Evolutionary conservation across 1,140 invertebrate species (phyloP).

Genomic region (Procambarus virginalis): DNA sequence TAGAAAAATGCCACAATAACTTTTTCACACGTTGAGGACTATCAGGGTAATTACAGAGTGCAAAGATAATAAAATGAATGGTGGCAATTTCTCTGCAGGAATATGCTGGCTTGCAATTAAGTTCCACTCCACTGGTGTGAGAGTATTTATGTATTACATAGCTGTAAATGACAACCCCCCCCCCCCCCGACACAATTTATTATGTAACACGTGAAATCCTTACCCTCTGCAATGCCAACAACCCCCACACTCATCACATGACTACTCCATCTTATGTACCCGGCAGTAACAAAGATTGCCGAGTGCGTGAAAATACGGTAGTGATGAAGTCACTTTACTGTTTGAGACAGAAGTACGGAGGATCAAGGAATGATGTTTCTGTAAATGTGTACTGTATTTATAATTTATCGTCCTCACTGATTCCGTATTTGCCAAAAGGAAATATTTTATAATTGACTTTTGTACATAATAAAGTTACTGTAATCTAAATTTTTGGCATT

Average conservation of each 20-base stretch:
- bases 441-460: slow-evolving; percentile 74
- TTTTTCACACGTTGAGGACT: slow-evolving; percentile 3
- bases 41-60: slow-evolving; percentile 11
- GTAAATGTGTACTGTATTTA: slow-evolving; percentile 64
- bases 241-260: slow-evolving; percentile 40
- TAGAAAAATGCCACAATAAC: slow-evolving; percentile 23
- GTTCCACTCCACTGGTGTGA: slow-evolving; percentile 27
- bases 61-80: slow-evolving; percentile 5
- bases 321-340: slow-evolving; percentile 29
- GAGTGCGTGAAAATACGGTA: not conserved
- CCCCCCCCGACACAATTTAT: slow-evolving; percentile 14
- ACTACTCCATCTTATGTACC: slow-evolving; percentile 35
- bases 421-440: slow-evolving; percentile 72
- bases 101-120: slow-evolving; percentile 19
- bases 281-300: slow-evolving; percentile 20
- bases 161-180: slow-evolving; percentile 12
- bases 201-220: slow-evolving; percentile 20
- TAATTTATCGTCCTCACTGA: slow-evolving; percentile 65
- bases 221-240: slow-evolving; percentile 31
- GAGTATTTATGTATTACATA: slow-evolving; percentile 25
- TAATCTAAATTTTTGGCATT: slow-evolving; percentile 20
- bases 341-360: slow-evolving; percentile 33
- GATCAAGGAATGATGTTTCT: slow-evolving; percentile 29
- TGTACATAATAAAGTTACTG: slow-evolving; percentile 73
- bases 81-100: slow-evolving; percentile 8